Percentiles rank a stretch among this genome's conserved stretches.
These are phyloP conservation scores for Stramonita haemastoma DNA, from an alignment of 2,888 invertebrate genomes.

Conservation along the genomic window DNA sequence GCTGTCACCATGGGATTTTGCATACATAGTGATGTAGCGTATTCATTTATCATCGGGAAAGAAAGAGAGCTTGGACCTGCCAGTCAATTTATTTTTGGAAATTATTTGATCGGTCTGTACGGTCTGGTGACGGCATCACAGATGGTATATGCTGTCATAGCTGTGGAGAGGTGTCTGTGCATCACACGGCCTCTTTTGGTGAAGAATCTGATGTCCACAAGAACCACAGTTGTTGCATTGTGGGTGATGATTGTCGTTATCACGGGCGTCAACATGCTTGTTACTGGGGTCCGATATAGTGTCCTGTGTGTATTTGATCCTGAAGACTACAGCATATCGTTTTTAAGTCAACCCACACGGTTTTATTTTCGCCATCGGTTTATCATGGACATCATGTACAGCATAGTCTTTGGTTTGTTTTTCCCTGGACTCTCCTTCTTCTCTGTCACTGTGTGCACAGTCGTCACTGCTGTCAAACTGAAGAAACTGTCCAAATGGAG, in stretches of 20 bases:
- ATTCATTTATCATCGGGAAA: neutral
- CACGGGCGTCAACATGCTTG: neutral
- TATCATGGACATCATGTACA: neutral
- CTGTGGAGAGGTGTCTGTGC: neutral
- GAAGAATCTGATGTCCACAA: neutral
- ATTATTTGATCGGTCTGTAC: neutral
- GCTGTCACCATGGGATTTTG: neutral
- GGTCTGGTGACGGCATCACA: neutral
- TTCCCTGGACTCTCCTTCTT: neutral
- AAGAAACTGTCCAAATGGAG: neutral
- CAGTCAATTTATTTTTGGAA: neutral
- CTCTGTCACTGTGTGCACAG: neutral
- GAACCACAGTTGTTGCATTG: neutral
- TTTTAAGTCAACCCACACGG: neutral
- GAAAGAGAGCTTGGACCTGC: neutral
- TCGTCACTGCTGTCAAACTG: neutral
- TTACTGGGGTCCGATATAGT: neutral
- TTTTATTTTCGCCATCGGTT: neutral
- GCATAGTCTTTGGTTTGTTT: neutral
- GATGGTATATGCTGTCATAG: neutral
- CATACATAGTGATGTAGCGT: neutral
- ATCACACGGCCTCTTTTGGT: neutral
- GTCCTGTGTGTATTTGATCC: neutral
- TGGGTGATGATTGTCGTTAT: neutral
- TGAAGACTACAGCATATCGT: neutral